These are phyloP conservation scores for Stegodyphus dumicola DNA, from an alignment of 1,140 invertebrate genomes.

Conservation along the genomic window DNA sequence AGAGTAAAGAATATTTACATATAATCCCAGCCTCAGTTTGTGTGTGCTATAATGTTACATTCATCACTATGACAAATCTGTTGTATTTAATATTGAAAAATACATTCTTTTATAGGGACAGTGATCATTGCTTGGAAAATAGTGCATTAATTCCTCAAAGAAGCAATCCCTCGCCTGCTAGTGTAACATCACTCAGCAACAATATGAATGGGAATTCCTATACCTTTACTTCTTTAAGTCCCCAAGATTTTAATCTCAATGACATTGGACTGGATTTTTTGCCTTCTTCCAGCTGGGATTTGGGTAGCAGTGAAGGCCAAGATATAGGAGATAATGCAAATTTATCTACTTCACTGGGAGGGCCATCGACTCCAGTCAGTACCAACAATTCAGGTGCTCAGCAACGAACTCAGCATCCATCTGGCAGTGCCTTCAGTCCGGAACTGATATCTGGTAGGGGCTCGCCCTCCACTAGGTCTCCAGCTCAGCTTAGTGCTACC, in stretches of 20 bases:
- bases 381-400: conserved; percentile 13
- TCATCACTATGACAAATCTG: too few species aligned
- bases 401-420: conserved; percentile 28
- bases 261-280: conserved; percentile 55
- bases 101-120: conserved; percentile 31
- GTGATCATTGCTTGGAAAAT: conserved; percentile 49
- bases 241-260: conserved; percentile 53
- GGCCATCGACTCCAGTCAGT: conserved; percentile 32
- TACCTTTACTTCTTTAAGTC: conserved; percentile 47
- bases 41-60: too few species aligned
- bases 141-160: conserved; percentile 22
- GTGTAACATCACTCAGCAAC: conserved; percentile 32
- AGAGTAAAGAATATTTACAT: too few species aligned
- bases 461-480: conserved; percentile 39
- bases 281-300: conserved; percentile 53
- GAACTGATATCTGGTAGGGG: conserved; percentile 44
- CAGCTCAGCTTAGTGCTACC: conserved; percentile 42
- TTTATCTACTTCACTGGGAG: conserved; percentile 3
- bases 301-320: conserved; percentile 13
- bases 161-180: conserved; percentile 44
- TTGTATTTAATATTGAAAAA: too few species aligned
- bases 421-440: conserved; percentile 55
- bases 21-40: too few species aligned
- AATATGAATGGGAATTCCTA: conserved; percentile 42
- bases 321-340: conserved; percentile 11